A percentile compares a stretch with the other conserved stretches of the same genome.
Evolutionary conservation across 37 sponge, comb jelly and placozoan species (phyloP).

Genomic region (Geodia barretti): DNA sequence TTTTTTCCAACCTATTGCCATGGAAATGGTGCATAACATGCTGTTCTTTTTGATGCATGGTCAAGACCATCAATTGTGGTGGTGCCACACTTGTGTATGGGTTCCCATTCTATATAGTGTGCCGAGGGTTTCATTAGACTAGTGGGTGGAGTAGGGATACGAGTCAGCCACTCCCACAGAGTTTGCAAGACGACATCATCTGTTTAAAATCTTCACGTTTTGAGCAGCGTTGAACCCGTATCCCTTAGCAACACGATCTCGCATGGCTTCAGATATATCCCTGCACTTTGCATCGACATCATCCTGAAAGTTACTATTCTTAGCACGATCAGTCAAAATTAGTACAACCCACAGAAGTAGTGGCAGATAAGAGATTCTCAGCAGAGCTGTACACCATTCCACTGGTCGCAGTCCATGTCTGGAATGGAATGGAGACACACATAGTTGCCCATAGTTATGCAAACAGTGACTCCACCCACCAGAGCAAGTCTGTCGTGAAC

Average conservation of each 20-base stretch:
- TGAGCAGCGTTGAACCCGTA: background rate
- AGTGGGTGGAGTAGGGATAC: too few species aligned
- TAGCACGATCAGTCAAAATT: background rate
- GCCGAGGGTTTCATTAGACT: too few species aligned
- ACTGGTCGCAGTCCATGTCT: conserved; percentile 10
- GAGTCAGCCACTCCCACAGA: conserved; percentile 44
- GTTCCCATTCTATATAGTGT: too few species aligned
- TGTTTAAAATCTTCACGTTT: background rate
- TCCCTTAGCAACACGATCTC: background rate
- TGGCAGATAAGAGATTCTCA: background rate
- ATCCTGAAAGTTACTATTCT: background rate
- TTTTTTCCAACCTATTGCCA: too few species aligned
- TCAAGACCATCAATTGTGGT: too few species aligned
- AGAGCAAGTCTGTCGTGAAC: conserved; percentile 55
- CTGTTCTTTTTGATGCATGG: too few species aligned
- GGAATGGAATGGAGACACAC: background rate
- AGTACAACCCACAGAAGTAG: background rate
- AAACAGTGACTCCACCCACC: conserved; percentile 10
- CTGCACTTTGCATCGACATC: background rate
- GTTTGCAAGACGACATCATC: conserved; percentile 12
- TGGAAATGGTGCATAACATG: too few species aligned
- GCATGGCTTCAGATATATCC: background rate
- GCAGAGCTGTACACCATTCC: background rate
- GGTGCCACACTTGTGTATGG: too few species aligned
- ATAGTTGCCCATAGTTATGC: background rate